Evolutionary conservation across 2,113 vertebrate genomes (phyloP), one percentile per base, ranked within the genome.

Genomic region (Cavia aperea): DNA sequence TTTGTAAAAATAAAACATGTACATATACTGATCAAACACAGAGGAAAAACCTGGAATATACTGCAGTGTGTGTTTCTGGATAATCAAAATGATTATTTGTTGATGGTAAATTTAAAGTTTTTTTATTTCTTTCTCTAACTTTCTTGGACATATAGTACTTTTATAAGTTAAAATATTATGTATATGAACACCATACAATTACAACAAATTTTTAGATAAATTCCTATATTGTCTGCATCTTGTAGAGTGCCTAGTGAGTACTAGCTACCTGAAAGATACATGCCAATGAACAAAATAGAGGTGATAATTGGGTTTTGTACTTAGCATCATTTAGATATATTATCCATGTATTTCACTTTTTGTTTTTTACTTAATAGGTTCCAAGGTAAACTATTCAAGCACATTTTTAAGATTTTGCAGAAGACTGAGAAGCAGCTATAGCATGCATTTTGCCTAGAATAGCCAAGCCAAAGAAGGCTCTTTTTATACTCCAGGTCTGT

Each of bases 51-150:
- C 23, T 62, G 39, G 54, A 88, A 94, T 26, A 78, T 46, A n/a
- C 11, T 11, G 49, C 65, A 86, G 14, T 58, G 31, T 68, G 43
- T 54, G 63, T 31, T 2, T 90, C 33, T 43, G 51, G 33, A 46
- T 54, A 70, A 90, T 82, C 75, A 82, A 62, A 94, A 12, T 24
- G n/a, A 89, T 91, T 90, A 90, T 15, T 70, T 62, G 49, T 70
- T 7, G n/a, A 7, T 49, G 26, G 18, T 63, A 86, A 16, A 75
- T 63, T 49, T 85, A 46, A 56, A 63, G 66, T 79, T 89, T 77
- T 81, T 72, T 75, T 33, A 49, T 88, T 83, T 39, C 9, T 84
- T 60, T 9, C 2, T 51, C 31, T 56, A 81, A 58, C 13, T 65
- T 79, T 60, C 12, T 36, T 49, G 31, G 39, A 56, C n/a, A 72